Evolutionary conservation across 2,888 invertebrate genomes (phyloP).

Genomic region (Chalcosyrphus nemorum): DNA sequence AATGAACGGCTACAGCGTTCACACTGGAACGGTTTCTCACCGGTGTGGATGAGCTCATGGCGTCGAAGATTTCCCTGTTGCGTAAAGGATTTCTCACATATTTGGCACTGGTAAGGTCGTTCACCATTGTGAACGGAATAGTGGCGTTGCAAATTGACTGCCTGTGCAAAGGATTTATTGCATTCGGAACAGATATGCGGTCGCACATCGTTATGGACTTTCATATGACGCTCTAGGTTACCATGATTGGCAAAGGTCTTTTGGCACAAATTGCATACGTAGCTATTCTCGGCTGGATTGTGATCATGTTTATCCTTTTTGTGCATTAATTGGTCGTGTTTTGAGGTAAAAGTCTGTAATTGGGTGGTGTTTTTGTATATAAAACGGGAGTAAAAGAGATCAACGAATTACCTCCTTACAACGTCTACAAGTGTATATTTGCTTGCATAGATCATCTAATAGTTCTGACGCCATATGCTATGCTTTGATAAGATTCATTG

Average conservation of each 20-base stretch:
- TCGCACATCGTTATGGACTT: slow-evolving; percentile 81
- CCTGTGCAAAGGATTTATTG: slow-evolving; percentile 80
- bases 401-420: slow-evolving; percentile 49
- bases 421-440: slow-evolving; percentile 65
- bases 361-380: neutral
- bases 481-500: slow-evolving; percentile 8
- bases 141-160: slow-evolving; percentile 80
- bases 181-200: slow-evolving; percentile 80
- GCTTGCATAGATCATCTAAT: slow-evolving; percentile 54
- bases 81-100: slow-evolving; percentile 81
- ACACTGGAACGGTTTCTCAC: slow-evolving; percentile 81
- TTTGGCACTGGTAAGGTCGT: slow-evolving; percentile 80
- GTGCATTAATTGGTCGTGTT: slow-evolving; percentile 81
- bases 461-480: slow-evolving; percentile 67
- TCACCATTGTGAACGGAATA: slow-evolving; percentile 81
- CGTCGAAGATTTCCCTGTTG: slow-evolving; percentile 81
- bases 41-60: slow-evolving; percentile 81
- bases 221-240: slow-evolving; percentile 81
- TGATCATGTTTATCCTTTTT: slow-evolving; percentile 79
- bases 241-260: slow-evolving; percentile 81
- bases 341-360: slow-evolving; percentile 79
- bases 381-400: neutral
- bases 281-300: slow-evolving; percentile 80
- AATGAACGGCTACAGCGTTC: slow-evolving; percentile 81
- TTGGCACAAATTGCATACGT: slow-evolving; percentile 80